Base-by-base conservation (phyloP, 2,113 vertebrate genomes). In the Lamprologus sp. region DNA sequence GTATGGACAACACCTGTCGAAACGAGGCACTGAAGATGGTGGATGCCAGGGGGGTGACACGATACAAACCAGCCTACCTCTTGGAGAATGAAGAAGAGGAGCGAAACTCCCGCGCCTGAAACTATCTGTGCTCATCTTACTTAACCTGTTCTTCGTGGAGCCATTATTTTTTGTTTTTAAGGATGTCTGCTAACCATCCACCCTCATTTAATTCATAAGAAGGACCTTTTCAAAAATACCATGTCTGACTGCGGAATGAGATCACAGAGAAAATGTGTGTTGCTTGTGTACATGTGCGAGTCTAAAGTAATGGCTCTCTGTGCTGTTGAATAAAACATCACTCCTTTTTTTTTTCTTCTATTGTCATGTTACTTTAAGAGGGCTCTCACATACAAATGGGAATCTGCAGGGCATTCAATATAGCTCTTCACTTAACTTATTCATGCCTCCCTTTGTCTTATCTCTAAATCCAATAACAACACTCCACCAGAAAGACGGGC, bases 1-100 rank as follows among this genome's bases (percentile, higher is more conserved):
- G 97, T 88, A 97, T 90, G 95, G 96, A 97, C 92, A 98, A 99
- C 96, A 99, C 98, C 0, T 91, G 58, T 55, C 96, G 93, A 89
- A 99, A 99, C 91, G 88, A 95, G 0, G 96, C 97, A 0, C 96
- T 99, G 40, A 94, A 96, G 90, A 95, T 83, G 73, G 93, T 96
- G 1, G 95, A 98, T 0, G 82, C 81, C 0, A 94, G 84, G 23
- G 98, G 98, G 1, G 93, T 90, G 51, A 96, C 95, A 4, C 89
- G 95, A 33, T 99, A 98, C 94, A 95, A 90, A 4, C 97, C 98
- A 0, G 99, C 98, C 60, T 96, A 99, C 80, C 94, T 96, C 17
- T 96, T 99, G 51, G 97, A 98, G 85, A 98, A 99, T 0, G 98
- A 98, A 81, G 97, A 98, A 0, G 97, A 98, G 0, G 99, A 99